Evolutionary conservation across 2,113 vertebrate species (phyloP).

Genomic region (Colistium nudipinnis): DNA sequence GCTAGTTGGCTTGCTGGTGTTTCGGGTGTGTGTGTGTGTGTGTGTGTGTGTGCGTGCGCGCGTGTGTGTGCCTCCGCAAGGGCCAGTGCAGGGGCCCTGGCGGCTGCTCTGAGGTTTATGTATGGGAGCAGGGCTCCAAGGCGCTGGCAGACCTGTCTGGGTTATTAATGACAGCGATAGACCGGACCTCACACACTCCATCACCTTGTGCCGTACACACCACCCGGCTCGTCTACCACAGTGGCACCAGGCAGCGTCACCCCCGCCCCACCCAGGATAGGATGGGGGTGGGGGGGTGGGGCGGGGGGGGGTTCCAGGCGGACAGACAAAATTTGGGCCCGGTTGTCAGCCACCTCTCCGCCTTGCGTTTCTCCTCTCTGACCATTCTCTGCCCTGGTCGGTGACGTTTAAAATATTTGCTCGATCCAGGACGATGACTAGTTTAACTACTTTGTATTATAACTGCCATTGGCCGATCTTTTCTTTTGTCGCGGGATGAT

Average conservation of each 20-base stretch:
- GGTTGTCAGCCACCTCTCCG: slow-evolving; percentile 14
- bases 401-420: background rate
- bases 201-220: slow-evolving; percentile 59
- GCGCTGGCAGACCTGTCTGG: slow-evolving; percentile 65
- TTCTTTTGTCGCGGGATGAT: too few relatives aligned
- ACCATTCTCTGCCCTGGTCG: too few relatives aligned
- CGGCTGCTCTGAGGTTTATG: slow-evolving; percentile 62
- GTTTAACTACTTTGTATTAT: background rate
- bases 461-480: background rate
- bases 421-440: background rate
- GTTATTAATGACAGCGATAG: slow-evolving; percentile 77
- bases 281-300: too few relatives aligned
- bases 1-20: slow-evolving; percentile 16
- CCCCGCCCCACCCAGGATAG: slow-evolving; percentile 17
- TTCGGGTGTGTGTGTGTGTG: background rate
- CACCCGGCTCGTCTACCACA: slow-evolving; percentile 62
- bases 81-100: slow-evolving; percentile 29
- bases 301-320: slow-evolving; percentile 20
- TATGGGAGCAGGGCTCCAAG: slow-evolving; percentile 53
- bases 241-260: slow-evolving; percentile 62
- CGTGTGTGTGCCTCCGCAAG: slow-evolving; percentile 11
- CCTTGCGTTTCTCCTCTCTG: background rate
- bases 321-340: slow-evolving; percentile 3
- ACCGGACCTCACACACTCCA: slow-evolving; percentile 75
- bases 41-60: slow-evolving; percentile 29